Conservation (phyloP, 2,888 invertebrate species). For the Timema podura region DNA sequence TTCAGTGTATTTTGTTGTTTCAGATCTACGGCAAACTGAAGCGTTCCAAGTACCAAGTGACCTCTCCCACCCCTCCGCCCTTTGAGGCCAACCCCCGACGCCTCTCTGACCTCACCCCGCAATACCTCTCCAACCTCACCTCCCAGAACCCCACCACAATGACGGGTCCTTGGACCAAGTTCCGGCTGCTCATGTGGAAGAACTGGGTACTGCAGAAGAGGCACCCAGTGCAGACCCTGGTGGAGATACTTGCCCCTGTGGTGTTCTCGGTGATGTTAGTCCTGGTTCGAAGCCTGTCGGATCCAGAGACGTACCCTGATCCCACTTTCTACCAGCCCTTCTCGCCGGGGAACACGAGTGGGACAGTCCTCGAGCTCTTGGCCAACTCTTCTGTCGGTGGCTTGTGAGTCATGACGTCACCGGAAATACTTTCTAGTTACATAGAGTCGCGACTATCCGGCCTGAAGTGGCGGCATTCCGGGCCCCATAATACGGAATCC, state of each 20-base stretch:
- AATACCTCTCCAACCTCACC: too few species aligned
- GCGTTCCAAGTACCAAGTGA: too few species aligned
- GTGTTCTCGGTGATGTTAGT: conserved; percentile 64
- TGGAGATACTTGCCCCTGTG: conserved; percentile 65
- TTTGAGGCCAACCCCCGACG: too few species aligned
- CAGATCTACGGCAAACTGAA: too few species aligned
- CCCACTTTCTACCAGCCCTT: conserved; percentile 42
- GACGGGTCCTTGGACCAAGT: conserved; percentile 46
- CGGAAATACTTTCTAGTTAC: too few species aligned
- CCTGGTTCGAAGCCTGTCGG: conserved; percentile 62
- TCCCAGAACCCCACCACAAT: background rate
- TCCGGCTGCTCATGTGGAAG: conserved; percentile 77
- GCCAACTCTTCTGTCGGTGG: background rate
- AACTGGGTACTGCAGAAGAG: conserved; percentile 74
- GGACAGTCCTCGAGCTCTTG: conserved; percentile 12
- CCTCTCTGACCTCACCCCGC: too few species aligned
- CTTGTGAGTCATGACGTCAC: too few species aligned
- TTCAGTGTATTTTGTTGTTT: too few species aligned
- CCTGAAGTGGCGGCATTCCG: too few species aligned
- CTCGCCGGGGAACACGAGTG: conserved; percentile 31
- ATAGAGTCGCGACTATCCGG: too few species aligned
- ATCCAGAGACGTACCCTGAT: conserved; percentile 47
- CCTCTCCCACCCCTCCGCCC: too few species aligned
- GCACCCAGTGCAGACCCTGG: conserved; percentile 60
- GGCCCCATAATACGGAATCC: too few species aligned